Percentiles rank a stretch among this genome's conserved stretches.
These are phyloP conservation scores for Piaya cayana DNA, from an alignment of 2,113 vertebrate genomes.

Conservation along the genomic window DNA sequence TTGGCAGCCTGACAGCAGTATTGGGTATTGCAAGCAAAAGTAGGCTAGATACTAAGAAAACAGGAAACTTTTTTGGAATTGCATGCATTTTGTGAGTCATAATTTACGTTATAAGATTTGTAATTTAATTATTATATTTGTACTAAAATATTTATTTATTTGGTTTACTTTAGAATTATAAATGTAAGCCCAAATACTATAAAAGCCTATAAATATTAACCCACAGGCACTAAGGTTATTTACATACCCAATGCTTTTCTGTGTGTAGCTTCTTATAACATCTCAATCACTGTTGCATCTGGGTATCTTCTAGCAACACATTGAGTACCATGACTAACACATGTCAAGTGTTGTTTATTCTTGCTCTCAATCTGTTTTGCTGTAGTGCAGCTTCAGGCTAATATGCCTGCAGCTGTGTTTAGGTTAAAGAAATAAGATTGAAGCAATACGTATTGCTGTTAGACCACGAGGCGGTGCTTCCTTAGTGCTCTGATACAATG, in stretches of 20 bases:
- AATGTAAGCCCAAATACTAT: not conserved
- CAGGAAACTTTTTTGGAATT: not conserved
- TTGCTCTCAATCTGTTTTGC: constrained; percentile 2
- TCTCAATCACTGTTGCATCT: constrained; percentile 8
- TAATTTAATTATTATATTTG: not conserved
- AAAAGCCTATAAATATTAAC: not conserved
- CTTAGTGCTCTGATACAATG: not conserved
- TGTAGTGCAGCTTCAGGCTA: constrained; percentile 6
- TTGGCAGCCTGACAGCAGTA: not conserved
- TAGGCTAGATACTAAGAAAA: not conserved
- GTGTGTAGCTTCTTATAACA: not conserved
- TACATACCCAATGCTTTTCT: not conserved
- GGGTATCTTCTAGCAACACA: not conserved
- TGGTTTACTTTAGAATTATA: not conserved
- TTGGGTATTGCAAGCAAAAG: not conserved
- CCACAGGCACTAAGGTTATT: not conserved
- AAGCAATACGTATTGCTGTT: not conserved
- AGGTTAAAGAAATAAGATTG: not conserved
- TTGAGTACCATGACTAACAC: not conserved
- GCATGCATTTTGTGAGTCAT: not conserved
- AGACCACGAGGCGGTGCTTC: not conserved
- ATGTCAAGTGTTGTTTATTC: constrained; percentile 21
- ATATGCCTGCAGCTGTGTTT: constrained; percentile 42
- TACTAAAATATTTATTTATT: not conserved
- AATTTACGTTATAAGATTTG: not conserved